phyloP scores from a whole-genome alignment of 2,888 invertebrate genomes.

The Drosophila melanosoma region DNA sequence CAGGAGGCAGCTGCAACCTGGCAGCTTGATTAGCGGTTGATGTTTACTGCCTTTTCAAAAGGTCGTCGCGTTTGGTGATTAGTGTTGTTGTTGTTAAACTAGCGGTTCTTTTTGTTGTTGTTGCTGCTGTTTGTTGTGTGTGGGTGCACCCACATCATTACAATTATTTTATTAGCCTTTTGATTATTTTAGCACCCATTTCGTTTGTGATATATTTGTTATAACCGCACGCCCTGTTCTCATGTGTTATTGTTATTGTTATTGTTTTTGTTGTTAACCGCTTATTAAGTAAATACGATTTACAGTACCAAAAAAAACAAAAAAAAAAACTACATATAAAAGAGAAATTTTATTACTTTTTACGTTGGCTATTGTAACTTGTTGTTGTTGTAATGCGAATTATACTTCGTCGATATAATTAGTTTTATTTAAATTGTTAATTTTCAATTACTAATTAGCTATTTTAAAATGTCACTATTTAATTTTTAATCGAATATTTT shows the following conservation, averaged over 20 bases:
- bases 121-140: conserved; percentile 41
- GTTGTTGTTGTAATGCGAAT: conserved; percentile 28
- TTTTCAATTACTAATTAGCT: not conserved
- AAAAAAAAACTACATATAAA: conserved; percentile 25
- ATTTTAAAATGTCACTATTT: no score
- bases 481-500: no score
- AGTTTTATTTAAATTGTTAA: not conserved
- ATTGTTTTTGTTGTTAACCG: conserved; percentile 57
- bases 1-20: conserved; percentile 18
- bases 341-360: conserved; percentile 15
- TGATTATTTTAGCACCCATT: conserved; percentile 49
- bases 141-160: conserved; percentile 51
- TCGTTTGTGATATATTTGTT: conserved; percentile 33
- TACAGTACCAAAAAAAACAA: conserved; percentile 32
- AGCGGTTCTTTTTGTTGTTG: conserved; percentile 26
- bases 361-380: not conserved
- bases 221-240: conserved; percentile 33
- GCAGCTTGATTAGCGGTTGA: conserved; percentile 82
- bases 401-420: conserved; percentile 2
- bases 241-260: conserved; percentile 11
- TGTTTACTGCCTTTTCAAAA: conserved; percentile 75
- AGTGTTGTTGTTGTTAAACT: conserved; percentile 22
- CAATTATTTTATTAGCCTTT: conserved; percentile 53
- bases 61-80: conserved; percentile 57
- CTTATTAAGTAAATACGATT: conserved; percentile 72